A percentile compares a stretch with the other conserved stretches of the same genome.
phyloP scores from a whole-genome alignment of 1,140 invertebrate genomes.

The Cyrtorhinus lividipennis region DNA sequence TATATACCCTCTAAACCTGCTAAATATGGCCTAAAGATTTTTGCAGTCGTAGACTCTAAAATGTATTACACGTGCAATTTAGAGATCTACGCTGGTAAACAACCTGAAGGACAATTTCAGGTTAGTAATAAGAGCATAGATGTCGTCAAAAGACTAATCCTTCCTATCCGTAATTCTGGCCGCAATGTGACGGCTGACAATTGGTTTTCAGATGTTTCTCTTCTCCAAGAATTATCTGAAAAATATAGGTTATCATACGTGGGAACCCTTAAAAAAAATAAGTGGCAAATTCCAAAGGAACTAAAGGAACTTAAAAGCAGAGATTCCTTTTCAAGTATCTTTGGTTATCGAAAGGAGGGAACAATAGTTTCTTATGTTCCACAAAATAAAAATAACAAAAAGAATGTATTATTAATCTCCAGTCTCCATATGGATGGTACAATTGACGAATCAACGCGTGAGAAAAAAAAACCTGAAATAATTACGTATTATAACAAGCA shows the following conservation, averaged over 20 bases:
- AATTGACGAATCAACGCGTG: conserved; percentile 20
- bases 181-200: conserved; percentile 27
- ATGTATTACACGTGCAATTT: conserved; percentile 27
- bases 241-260: conserved; percentile 27
- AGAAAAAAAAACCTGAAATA: conserved; percentile 27
- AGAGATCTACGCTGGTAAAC: conserved; percentile 29
- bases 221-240: conserved; percentile 25
- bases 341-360: conserved; percentile 18
- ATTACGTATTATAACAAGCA: neutral
- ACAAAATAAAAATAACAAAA: conserved; percentile 26
- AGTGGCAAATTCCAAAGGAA: conserved; percentile 27
- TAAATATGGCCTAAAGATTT: conserved; percentile 31
- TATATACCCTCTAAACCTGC: conserved; percentile 32
- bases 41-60: conserved; percentile 22
- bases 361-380: conserved; percentile 26
- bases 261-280: conserved; percentile 29
- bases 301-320: conserved; percentile 22
- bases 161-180: conserved; percentile 21
- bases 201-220: conserved; percentile 22
- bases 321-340: conserved; percentile 18
- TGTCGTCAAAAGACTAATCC: conserved; percentile 24
- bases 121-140: conserved; percentile 26
- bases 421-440: conserved; percentile 23
- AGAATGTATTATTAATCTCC: conserved; percentile 25
- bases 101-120: conserved; percentile 27